These are phyloP conservation scores for Hirundo rustica DNA, from an alignment of 2,797 vertebrate species.

Conservation along the genomic window DNA sequence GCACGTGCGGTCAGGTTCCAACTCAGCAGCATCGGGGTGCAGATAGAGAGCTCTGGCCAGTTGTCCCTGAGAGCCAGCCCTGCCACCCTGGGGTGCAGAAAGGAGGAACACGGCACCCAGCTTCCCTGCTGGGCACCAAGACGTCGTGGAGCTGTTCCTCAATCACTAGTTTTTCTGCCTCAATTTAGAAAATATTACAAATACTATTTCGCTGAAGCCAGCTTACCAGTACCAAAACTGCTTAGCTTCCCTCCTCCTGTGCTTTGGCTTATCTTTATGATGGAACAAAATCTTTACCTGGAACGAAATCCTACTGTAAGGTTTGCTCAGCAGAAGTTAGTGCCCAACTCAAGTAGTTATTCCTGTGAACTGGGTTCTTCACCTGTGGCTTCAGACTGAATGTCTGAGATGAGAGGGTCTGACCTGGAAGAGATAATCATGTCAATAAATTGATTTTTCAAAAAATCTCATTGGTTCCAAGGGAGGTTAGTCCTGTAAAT, in stretches of 20 bases:
- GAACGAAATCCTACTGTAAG: neutral
- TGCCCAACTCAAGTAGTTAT: accelerated
- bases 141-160: neutral
- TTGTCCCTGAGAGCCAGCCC: neutral
- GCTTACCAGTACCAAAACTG: neutral
- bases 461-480: neutral
- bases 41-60: neutral
- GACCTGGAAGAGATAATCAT: neutral
- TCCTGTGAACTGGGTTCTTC: neutral
- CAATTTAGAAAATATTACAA: neutral
- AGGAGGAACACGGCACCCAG: neutral
- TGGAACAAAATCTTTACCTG: neutral
- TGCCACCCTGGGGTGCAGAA: accelerated
- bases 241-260: neutral
- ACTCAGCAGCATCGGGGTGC: too few relatives aligned
- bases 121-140: neutral
- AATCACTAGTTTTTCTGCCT: neutral
- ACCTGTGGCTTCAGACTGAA: neutral
- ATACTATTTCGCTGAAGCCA: neutral
- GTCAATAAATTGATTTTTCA: neutral
- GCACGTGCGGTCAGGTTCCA: accelerated
- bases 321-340: neutral
- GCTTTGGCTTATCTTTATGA: neutral
- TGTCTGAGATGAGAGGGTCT: neutral
- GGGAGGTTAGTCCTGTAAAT: neutral